Conservation (phyloP, 2,113 vertebrate species). For the Corythornis cristatus region DNA sequence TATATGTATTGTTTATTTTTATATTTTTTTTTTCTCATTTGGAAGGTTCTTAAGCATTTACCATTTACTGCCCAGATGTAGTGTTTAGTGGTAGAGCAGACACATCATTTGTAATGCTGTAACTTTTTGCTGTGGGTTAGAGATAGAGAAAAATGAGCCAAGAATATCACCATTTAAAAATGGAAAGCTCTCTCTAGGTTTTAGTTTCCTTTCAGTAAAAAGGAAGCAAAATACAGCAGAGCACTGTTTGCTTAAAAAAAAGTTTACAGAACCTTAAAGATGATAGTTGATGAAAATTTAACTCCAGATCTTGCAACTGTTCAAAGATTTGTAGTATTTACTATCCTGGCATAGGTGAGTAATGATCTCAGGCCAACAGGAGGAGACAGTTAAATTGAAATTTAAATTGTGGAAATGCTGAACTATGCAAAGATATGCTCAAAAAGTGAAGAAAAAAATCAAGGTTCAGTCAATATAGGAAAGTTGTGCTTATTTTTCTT, state of each 20-base stretch:
- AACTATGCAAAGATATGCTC: background rate
- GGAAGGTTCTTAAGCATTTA: background rate
- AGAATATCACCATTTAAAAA: background rate
- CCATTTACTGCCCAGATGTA: background rate
- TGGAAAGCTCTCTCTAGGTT: background rate
- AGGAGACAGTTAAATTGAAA: background rate
- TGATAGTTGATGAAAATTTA: background rate
- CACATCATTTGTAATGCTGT: rapidly evolving
- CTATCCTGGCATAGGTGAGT: background rate
- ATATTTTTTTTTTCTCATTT: background rate
- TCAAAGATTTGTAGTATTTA: background rate
- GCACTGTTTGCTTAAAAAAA: background rate
- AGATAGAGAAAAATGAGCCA: background rate
- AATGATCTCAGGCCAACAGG: background rate
- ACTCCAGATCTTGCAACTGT: background rate
- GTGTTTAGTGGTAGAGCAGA: background rate
- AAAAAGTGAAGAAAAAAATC: background rate
- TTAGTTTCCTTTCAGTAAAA: background rate
- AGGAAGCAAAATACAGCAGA: background rate
- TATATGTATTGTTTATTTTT: background rate
- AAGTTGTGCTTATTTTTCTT: background rate
- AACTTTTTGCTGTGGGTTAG: background rate
- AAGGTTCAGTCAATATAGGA: background rate
- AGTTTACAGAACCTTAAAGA: background rate
- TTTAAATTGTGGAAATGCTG: background rate